Evolutionary conservation across 1,140 invertebrate species (phyloP), one percentile per base, ranked within the genome.

Genomic region (Drosophila trapezifrons): DNA sequence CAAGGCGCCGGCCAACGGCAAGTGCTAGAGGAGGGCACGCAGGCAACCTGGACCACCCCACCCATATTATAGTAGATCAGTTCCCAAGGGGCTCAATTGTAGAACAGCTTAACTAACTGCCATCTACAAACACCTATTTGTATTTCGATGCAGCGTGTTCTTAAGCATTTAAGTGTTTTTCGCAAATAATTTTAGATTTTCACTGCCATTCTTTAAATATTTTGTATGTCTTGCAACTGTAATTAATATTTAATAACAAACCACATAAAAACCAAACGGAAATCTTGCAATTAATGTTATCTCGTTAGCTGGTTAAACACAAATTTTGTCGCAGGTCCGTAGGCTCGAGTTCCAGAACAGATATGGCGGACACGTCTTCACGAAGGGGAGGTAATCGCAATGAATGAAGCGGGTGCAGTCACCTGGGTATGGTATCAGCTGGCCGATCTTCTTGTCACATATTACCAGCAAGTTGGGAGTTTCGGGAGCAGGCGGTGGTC

Each of bases 1-100:
- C 0, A 96, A 96, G 91, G 74, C 89, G n/a, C 91, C 89, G 29
- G 38, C 90, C 27, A 92, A 92, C 57, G 90, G 91, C 57, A 92
- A 92, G 58, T 92, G 91, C 73, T 92, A 85, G 58, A 58, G 17
- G 15, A 35, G 8, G n/a, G 20, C 46, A 12, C 4, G 12, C 3
- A 29, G 1, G 35, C 13, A 6, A 17, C 27, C 60, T 22, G 13
- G 35, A 17, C 0, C 42, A 38, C 47, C 47, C 40, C 32, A 29
- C 29, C 18, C 25, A 74, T 74, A 64, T 55, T 72, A 72, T 59
- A 65, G 38, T 55, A 57, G 71, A 65, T 59, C 55, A 78, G 47
- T 73, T 78, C 32, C 47, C 56, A 65, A 69, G 69, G 84, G 85
- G 60, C 73, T 90, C 77, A 80, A 74, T 69, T 52, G 59, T 72